phyloP scores from a whole-genome alignment of 2,797 vertebrate species.

The Sitta carolinensis region DNA sequence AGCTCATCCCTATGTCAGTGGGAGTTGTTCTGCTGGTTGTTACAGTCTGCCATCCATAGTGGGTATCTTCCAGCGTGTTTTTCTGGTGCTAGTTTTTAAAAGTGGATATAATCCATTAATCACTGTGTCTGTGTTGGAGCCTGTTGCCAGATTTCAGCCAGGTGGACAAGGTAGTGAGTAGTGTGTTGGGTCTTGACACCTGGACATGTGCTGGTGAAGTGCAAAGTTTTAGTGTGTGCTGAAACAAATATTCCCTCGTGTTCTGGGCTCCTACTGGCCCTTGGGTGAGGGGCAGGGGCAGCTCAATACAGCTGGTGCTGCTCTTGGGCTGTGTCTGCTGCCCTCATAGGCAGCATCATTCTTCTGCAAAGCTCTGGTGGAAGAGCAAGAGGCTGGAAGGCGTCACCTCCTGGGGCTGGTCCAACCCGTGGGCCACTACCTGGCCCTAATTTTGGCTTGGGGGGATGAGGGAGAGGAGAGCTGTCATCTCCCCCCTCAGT shows the following conservation, averaged over 20 bases:
- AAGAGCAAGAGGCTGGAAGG: not conserved
- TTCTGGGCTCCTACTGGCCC: not conserved
- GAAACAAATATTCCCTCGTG: accelerated
- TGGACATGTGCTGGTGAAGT: accelerated
- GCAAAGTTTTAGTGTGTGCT: not conserved
- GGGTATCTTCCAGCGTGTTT: accelerated
- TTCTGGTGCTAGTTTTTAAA: not conserved
- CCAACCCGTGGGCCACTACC: not conserved
- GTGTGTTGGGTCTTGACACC: accelerated
- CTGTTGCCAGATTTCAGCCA: not conserved
- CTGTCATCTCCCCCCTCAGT: not conserved
- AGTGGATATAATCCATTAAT: not conserved
- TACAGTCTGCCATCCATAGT: not conserved
- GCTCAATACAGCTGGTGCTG: not conserved
- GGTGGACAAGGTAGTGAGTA: not conserved
- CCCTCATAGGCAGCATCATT: accelerated
- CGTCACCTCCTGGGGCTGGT: not conserved
- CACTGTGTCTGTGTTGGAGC: not conserved
- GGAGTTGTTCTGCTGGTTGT: not conserved
- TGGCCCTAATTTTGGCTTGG: not conserved
- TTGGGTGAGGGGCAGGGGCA: not conserved
- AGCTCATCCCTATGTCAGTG: not conserved
- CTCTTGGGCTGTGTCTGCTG: not conserved
- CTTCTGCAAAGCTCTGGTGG: not conserved
- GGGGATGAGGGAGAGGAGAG: not conserved